phyloP scores from a whole-genome alignment of 1,140 invertebrate genomes.

The Leptestheria dahalacensis region DNA sequence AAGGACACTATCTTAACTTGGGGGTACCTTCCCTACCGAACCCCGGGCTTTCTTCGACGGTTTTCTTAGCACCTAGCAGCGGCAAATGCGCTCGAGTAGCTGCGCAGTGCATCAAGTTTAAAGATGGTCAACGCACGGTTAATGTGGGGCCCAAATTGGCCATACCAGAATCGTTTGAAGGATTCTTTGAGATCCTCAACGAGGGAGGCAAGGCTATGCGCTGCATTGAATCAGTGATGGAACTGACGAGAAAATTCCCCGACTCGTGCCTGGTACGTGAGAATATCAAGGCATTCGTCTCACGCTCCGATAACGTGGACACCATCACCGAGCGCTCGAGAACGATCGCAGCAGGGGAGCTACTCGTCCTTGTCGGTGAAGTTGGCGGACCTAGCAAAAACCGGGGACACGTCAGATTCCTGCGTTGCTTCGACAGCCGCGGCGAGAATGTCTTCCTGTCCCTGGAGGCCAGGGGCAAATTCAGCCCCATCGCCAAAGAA shows the following conservation, averaged over 20 bases:
- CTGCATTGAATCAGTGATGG: slow-evolving; percentile 72
- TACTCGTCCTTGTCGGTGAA: slow-evolving; percentile 57
- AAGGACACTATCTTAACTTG: slow-evolving; percentile 77
- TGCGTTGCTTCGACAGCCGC: slow-evolving; percentile 69
- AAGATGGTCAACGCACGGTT: slow-evolving; percentile 57
- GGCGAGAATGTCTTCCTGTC: slow-evolving; percentile 67
- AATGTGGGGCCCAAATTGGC: slow-evolving; percentile 64
- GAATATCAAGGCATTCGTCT: slow-evolving; percentile 54
- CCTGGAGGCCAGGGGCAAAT: slow-evolving; percentile 71
- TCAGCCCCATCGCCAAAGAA: slow-evolving; percentile 74
- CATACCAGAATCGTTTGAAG: slow-evolving; percentile 76
- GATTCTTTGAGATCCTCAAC: slow-evolving; percentile 84
- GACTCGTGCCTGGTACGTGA: slow-evolving; percentile 71
- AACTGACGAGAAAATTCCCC: slow-evolving; percentile 58
- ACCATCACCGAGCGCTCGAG: slow-evolving; percentile 51
- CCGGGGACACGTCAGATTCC: slow-evolving; percentile 37
- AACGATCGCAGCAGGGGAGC: slow-evolving; percentile 56
- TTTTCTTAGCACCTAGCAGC: slow-evolving; percentile 65
- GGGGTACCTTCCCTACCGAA: slow-evolving; percentile 70
- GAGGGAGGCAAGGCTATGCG: slow-evolving; percentile 78
- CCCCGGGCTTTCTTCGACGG: slow-evolving; percentile 64
- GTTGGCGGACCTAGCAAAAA: slow-evolving; percentile 36
- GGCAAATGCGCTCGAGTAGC: slow-evolving; percentile 45
- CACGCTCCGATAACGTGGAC: slow-evolving; percentile 22
- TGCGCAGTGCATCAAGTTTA: slow-evolving; percentile 73